Conservation (phyloP, 1,140 invertebrate species). For the Scaptodrosophila lebanonensis region DNA sequence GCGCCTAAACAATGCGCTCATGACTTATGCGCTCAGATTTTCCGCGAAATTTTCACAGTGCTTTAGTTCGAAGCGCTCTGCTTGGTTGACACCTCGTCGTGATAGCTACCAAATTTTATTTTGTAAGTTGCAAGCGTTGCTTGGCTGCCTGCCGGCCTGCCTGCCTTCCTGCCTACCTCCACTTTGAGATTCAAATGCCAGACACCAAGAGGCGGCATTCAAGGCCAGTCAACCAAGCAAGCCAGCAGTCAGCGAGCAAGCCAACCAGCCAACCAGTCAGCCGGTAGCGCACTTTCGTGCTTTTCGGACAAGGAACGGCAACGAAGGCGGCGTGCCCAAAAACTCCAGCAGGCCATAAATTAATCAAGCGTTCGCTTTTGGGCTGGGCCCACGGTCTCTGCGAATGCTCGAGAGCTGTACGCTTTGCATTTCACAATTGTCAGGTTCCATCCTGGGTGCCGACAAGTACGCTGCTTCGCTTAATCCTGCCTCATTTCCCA, state of each 20-base stretch:
- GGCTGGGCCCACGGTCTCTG: constrained; percentile 9
- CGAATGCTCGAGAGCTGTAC: too few relatives aligned
- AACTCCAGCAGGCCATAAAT: constrained; percentile 47
- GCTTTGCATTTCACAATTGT: constrained; percentile 32
- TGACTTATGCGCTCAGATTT: constrained; percentile 40
- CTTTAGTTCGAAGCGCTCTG: not conserved
- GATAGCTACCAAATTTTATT: constrained; percentile 27
- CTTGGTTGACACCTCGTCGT: constrained; percentile 1
- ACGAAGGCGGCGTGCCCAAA: constrained; percentile 9
- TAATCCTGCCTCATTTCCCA: constrained; percentile 31
- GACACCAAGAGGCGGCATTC: constrained; percentile 33
- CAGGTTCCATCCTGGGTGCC: not conserved
- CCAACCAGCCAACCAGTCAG: constrained; percentile 47
- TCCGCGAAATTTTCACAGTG: constrained; percentile 33
- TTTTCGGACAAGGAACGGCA: constrained; percentile 14
- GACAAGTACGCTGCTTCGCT: not conserved
- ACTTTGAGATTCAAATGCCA: constrained; percentile 56
- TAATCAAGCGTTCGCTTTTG: constrained; percentile 51
- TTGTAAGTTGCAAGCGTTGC: too few relatives aligned
- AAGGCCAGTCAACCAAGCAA: constrained; percentile 53
- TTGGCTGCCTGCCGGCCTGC: too few relatives aligned
- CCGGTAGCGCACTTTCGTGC: constrained; percentile 20
- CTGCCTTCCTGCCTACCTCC: constrained; percentile 6
- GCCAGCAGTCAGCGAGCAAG: constrained; percentile 4
- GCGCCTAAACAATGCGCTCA: constrained; percentile 21